These are phyloP conservation scores for Thamnophis elegans DNA, from an alignment of 2,797 vertebrate species.

Conservation along the genomic window DNA sequence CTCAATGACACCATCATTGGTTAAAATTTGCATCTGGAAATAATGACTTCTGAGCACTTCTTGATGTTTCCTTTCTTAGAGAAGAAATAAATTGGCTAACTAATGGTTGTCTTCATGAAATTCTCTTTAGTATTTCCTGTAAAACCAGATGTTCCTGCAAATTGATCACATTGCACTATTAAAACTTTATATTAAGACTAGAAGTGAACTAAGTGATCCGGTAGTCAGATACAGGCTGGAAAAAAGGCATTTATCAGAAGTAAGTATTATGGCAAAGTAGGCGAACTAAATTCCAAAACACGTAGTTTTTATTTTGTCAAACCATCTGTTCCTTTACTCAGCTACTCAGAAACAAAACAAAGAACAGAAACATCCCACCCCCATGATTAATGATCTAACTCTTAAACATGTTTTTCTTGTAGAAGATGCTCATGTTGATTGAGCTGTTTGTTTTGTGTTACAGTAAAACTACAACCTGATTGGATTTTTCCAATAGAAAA, in stretches of 20 bases:
- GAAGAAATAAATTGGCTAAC: slow-evolving; percentile 23
- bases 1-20: neutral
- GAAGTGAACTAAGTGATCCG: slow-evolving; percentile 36
- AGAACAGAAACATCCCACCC: neutral
- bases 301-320: slow-evolving; percentile 45
- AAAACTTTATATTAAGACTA: slow-evolving; percentile 20
- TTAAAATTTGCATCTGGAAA: neutral
- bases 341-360: neutral
- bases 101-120: neutral
- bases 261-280: slow-evolving; percentile 31
- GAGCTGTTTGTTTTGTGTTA: neutral
- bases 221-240: slow-evolving; percentile 20
- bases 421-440: neutral
- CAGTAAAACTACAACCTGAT: neutral
- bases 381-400: neutral
- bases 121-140: slow-evolving; percentile 11
- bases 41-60: slow-evolving; percentile 34
- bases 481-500: neutral
- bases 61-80: slow-evolving; percentile 28
- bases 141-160: slow-evolving; percentile 22
- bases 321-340: neutral
- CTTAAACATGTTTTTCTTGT: neutral
- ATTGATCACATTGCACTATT: slow-evolving; percentile 23
- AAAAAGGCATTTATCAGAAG: slow-evolving; percentile 46
- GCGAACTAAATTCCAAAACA: slow-evolving; percentile 33